phyloP scores from a whole-genome alignment of 2,797 vertebrate genomes.

The Microchirus variegatus region DNA sequence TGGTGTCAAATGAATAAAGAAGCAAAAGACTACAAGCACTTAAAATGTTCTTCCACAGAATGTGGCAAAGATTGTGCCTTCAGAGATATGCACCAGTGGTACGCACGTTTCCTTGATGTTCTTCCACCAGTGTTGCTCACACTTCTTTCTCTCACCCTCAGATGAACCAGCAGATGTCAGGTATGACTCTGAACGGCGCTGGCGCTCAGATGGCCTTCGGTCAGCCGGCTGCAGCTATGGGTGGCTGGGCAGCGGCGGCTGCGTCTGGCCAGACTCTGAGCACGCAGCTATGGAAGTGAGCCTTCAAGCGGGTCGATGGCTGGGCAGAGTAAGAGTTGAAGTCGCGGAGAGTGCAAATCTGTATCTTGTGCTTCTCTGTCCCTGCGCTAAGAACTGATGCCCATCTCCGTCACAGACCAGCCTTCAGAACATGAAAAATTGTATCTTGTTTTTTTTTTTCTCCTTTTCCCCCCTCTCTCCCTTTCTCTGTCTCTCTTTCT shows the following conservation, averaged over 20 bases:
- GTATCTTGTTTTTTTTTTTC: slow-evolving; percentile 48
- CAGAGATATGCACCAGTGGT: no score
- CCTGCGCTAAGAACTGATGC: slow-evolving; percentile 80
- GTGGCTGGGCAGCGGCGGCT: slow-evolving; percentile 85
- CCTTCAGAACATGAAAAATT: slow-evolving; percentile 73
- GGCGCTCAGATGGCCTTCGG: slow-evolving; percentile 82
- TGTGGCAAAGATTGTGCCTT: no score
- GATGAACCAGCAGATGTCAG: slow-evolving; percentile 97
- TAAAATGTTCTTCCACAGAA: no score
- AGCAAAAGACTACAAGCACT: no score
- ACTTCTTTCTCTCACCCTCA: slow-evolving; percentile 31
- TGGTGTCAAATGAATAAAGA: no score
- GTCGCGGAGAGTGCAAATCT: slow-evolving; percentile 48
- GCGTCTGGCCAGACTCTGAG: slow-evolving; percentile 93
- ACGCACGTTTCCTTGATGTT: background rate
- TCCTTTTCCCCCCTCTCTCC: slow-evolving; percentile 24
- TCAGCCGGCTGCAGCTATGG: slow-evolving; percentile 85
- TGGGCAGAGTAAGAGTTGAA: slow-evolving; percentile 50
- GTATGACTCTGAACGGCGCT: slow-evolving; percentile 85
- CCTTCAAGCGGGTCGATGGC: slow-evolving; percentile 39
- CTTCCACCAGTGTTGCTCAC: slow-evolving; percentile 2
- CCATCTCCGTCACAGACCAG: slow-evolving; percentile 62
- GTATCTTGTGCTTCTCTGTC: slow-evolving; percentile 45
- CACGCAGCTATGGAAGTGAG: slow-evolving; percentile 96
- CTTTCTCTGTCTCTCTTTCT: slow-evolving; percentile 81